A percentile compares a stretch with the other conserved stretches of the same genome.
Evolutionary conservation across 2,888 invertebrate genomes (phyloP).

Genomic region (Erannis defoliaria): DNA sequence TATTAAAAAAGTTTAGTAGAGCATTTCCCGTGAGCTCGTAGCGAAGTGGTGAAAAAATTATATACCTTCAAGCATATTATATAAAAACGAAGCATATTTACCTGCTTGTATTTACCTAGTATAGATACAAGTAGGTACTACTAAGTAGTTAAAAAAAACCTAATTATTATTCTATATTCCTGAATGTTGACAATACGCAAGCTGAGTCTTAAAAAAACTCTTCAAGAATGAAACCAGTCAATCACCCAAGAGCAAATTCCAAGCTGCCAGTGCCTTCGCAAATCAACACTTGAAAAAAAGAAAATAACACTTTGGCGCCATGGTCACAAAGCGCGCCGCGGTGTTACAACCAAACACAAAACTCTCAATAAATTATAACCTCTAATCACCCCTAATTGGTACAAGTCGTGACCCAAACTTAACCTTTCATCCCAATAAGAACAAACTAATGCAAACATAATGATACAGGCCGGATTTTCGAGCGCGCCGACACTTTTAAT

Average conservation of each 20-base stretch:
- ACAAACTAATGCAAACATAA: constrained; percentile 84
- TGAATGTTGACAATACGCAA: too few species aligned
- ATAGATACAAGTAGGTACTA: too few species aligned
- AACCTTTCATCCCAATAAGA: constrained; percentile 81
- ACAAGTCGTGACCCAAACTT: constrained; percentile 83
- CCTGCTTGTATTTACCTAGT: too few species aligned
- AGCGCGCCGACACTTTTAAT: constrained; percentile 47
- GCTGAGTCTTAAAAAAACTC: not conserved
- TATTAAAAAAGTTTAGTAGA: too few species aligned
- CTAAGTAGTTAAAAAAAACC: too few species aligned
- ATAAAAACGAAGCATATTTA: too few species aligned
- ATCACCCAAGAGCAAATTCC: constrained; percentile 47
- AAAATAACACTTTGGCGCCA: constrained; percentile 73
- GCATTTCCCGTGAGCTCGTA: too few species aligned
- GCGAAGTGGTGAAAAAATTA: too few species aligned
- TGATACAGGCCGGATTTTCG: constrained; percentile 70
- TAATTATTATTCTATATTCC: too few species aligned
- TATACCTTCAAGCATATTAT: too few species aligned
- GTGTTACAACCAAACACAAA: constrained; percentile 63
- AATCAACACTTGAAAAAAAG: constrained; percentile 71
- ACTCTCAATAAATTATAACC: constrained; percentile 83
- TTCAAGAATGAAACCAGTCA: constrained; percentile 9
- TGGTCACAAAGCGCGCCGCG: constrained; percentile 73
- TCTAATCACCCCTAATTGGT: constrained; percentile 86
- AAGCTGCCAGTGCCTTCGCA: constrained; percentile 67